Evolutionary conservation across 2,888 invertebrate species (phyloP).

Genomic region (Ectropis crepuscularia): DNA sequence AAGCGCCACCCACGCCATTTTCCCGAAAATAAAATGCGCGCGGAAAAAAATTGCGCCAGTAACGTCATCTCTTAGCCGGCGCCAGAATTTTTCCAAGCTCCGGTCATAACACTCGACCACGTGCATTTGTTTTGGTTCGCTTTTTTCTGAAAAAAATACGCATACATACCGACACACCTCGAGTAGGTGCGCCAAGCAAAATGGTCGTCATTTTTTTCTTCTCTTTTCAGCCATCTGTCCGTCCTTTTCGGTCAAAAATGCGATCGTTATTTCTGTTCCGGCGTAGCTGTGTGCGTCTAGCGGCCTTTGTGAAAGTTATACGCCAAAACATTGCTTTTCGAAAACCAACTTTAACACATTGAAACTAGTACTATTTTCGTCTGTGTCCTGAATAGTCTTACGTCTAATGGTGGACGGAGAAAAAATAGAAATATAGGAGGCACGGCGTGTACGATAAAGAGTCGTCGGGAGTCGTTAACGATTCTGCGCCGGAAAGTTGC

Average conservation of each 20-base stretch:
- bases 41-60: constrained; percentile 71
- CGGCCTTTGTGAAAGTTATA: constrained; percentile 63
- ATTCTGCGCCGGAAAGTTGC: constrained; percentile 86
- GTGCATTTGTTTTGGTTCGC: constrained; percentile 85
- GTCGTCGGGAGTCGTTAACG: constrained; percentile 83
- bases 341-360: constrained; percentile 41
- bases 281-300: constrained; percentile 80
- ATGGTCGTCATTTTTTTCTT: constrained; percentile 85
- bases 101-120: constrained; percentile 84
- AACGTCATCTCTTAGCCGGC: constrained; percentile 81
- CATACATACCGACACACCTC: constrained; percentile 80
- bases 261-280: constrained; percentile 86
- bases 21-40: constrained; percentile 71
- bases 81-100: constrained; percentile 74
- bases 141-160: constrained; percentile 81
- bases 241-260: constrained; percentile 85
- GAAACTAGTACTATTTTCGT: constrained; percentile 47
- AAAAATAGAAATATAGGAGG: constrained; percentile 85
- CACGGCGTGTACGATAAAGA: constrained; percentile 83
- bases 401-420: constrained; percentile 77
- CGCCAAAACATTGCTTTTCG: constrained; percentile 49
- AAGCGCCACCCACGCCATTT: constrained; percentile 74
- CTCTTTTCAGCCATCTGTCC: constrained; percentile 84
- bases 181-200: constrained; percentile 82
- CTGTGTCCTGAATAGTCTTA: constrained; percentile 64